Evolutionary conservation across 1,140 invertebrate genomes (phyloP).

Genomic region (Panagrolaimus sp.): DNA sequence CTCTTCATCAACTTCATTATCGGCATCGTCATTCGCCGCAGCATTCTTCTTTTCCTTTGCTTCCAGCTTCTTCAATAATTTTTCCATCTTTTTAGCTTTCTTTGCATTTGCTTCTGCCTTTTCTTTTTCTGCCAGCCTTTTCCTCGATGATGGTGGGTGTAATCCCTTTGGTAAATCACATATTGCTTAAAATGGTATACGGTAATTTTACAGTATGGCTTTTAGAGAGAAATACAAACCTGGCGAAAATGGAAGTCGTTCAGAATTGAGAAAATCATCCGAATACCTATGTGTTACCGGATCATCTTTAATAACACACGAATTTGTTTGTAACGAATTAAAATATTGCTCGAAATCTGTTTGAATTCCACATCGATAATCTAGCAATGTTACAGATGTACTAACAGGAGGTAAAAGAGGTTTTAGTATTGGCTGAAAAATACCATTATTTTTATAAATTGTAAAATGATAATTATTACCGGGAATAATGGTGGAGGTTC

Average conservation of each 20-base stretch:
- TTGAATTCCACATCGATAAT: neutral
- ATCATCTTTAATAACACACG: conserved; percentile 9
- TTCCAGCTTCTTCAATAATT: conserved; percentile 14
- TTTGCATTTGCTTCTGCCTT: conserved; percentile 41
- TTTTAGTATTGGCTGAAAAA: conserved; percentile 1
- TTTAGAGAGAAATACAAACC: too few relatives aligned
- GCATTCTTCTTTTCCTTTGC: conserved; percentile 19
- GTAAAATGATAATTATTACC: conserved; percentile 35
- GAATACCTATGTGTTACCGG: conserved; percentile 14
- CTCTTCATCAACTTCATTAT: conserved; percentile 38
- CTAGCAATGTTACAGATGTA: neutral
- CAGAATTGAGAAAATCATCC: neutral
- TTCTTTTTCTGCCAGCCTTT: conserved; percentile 41
- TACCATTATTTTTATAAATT: conserved; percentile 16
- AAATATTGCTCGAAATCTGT: neutral
- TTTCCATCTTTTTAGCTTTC: conserved; percentile 10
- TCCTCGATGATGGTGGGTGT: neutral
- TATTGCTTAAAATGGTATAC: conserved; percentile 36
- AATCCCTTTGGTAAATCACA: neutral
- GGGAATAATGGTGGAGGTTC: conserved; percentile 43
- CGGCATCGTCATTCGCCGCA: conserved; percentile 35
- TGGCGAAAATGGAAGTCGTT: neutral
- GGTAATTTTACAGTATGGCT: too few relatives aligned
- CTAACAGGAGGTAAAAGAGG: neutral
- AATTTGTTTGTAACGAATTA: conserved; percentile 1